phyloP scores from a whole-genome alignment of 2,797 vertebrate genomes.

The Pitangus sulphuratus region DNA sequence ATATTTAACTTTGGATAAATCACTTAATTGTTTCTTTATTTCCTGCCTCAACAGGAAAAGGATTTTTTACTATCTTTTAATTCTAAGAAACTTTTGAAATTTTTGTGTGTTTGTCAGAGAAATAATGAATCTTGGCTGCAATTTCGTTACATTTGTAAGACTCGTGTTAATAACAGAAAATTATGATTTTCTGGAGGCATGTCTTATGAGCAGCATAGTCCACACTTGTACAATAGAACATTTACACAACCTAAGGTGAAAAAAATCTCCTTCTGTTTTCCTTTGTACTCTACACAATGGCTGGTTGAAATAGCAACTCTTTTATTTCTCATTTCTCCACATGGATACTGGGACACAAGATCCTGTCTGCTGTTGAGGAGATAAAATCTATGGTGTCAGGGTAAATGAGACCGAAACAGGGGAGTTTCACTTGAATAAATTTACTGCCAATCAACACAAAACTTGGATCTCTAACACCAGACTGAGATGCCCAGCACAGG shows the following conservation, averaged over 20 bases:
- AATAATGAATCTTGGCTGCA: not conserved
- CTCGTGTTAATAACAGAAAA: not conserved
- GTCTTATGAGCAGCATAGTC: not conserved
- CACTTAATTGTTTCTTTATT: not conserved
- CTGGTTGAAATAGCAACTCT: not conserved
- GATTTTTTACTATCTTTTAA: not conserved
- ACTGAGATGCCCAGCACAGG: not conserved
- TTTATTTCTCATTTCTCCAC: not conserved
- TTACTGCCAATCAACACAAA: not conserved
- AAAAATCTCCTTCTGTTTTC: not conserved
- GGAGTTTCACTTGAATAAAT: not conserved
- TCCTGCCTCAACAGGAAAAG: not conserved
- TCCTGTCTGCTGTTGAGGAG: not conserved
- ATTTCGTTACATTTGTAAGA: not conserved
- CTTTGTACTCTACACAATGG: not conserved
- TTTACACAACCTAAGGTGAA: not conserved
- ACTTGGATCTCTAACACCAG: too few species aligned
- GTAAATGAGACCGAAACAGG: not conserved
- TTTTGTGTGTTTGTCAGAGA: not conserved
- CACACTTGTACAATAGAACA: fast-evolving
- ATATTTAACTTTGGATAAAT: not conserved
- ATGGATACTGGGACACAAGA: not conserved
- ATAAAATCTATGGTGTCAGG: not conserved
- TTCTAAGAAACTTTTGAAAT: not conserved
- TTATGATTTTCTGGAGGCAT: fast-evolving